These are phyloP conservation scores for Haliclystus octoradiatus DNA, from an alignment of 30 jellyfish, hydroid and myxozoan species.

Conservation along the genomic window DNA sequence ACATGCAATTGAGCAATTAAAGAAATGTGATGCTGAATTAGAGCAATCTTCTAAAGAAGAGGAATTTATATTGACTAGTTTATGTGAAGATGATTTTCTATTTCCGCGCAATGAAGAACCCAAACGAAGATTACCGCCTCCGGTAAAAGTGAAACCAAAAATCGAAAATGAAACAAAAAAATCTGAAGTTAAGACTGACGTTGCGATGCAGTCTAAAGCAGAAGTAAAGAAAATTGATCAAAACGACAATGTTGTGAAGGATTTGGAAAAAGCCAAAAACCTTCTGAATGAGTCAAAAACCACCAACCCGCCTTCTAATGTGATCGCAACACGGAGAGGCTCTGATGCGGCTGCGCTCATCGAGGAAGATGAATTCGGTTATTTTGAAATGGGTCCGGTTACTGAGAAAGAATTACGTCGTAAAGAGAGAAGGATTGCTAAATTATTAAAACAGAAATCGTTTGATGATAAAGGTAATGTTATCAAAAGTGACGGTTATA, in stretches of 20 bases:
- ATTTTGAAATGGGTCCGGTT: constrained; percentile 18
- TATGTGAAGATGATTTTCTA: neutral
- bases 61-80: neutral
- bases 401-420: constrained; percentile 83
- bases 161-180: too few relatives aligned
- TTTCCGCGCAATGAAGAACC: neutral
- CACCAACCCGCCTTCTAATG: neutral
- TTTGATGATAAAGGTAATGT: neutral
- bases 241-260: neutral
- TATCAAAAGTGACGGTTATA: constrained; percentile 15
- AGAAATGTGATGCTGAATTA: constrained; percentile 2
- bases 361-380: neutral
- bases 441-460: constrained; percentile 38
- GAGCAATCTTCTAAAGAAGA: neutral
- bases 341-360: too few relatives aligned
- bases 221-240: neutral
- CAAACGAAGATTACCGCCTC: neutral
- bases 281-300: neutral
- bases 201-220: neutral
- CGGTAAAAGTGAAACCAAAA: neutral
- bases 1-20: constrained; percentile 3
- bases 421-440: constrained; percentile 71
- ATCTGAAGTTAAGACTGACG: neutral
- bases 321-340: neutral
- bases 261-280: neutral